Percentiles rank a stretch among this genome's conserved stretches.
These are phyloP conservation scores for Falcunculus frontatus DNA, from an alignment of 2,113 vertebrate species.

Conservation along the genomic window DNA sequence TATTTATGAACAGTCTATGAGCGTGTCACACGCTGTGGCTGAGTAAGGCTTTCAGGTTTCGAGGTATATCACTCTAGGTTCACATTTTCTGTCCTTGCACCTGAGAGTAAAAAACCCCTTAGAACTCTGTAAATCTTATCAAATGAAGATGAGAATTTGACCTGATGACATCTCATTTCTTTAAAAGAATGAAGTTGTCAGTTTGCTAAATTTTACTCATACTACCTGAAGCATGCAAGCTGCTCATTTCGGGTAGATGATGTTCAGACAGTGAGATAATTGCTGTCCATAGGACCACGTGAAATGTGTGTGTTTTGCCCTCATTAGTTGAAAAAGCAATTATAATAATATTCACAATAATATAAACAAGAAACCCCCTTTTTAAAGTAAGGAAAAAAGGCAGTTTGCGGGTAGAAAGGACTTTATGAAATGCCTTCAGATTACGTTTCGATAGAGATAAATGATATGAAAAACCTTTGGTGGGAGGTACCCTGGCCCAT, in stretches of 20 bases:
- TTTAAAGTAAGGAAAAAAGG: neutral
- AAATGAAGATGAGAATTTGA: neutral
- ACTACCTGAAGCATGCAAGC: neutral
- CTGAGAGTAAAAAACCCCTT: neutral
- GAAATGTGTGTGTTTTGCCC: neutral
- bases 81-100: neutral
- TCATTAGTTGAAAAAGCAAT: neutral
- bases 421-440: neutral
- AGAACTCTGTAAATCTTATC: neutral
- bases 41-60: neutral
- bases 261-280: neutral
- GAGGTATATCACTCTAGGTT: neutral
- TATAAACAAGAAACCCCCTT: neutral
- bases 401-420: neutral
- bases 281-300: neutral
- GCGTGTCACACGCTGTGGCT: neutral
- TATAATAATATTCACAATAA: neutral
- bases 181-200: neutral
- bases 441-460: neutral
- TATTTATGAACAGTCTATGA: neutral
- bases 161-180: neutral
- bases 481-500: neutral
- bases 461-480: neutral
- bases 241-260: neutral
- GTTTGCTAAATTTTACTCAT: neutral